phyloP scores from a whole-genome alignment of 1,140 invertebrate genomes.

The Sycophaga agraensis region DNA sequence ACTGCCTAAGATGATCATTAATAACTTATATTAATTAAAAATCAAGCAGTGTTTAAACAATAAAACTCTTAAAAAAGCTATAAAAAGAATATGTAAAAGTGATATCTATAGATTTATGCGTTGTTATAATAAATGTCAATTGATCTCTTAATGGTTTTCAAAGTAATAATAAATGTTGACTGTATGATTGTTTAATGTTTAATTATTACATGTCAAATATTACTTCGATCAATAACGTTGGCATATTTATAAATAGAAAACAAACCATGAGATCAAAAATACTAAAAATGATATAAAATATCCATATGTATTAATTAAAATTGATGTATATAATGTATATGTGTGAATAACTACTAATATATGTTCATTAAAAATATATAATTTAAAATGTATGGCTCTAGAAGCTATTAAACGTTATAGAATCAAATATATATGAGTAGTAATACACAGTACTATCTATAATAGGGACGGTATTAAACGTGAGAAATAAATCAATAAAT shows the following conservation, averaged over 20 bases:
- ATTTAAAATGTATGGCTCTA: background rate
- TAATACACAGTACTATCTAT: conserved; percentile 14
- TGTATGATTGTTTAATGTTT: conserved; percentile 2
- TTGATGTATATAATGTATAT: conserved; percentile 28
- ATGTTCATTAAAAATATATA: conserved; percentile 5
- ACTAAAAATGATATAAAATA: no score
- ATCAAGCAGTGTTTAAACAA: background rate
- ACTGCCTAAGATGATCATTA: no score
- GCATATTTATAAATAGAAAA: no score
- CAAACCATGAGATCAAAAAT: no score
- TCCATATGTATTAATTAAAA: no score
- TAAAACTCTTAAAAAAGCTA: background rate
- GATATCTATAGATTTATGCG: background rate
- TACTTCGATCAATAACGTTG: background rate
- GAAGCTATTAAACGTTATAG: conserved; percentile 1
- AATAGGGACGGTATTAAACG: conserved; percentile 18
- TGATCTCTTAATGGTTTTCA: conserved; percentile 7
- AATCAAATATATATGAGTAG: conserved; percentile 7
- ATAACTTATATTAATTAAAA: no score
- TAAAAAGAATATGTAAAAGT: background rate
- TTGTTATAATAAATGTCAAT: conserved; percentile 7
- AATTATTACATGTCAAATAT: conserved; percentile 17
- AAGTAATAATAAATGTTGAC: background rate
- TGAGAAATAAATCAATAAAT: conserved; percentile 23
- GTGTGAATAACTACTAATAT: conserved; percentile 21